phyloP scores from a whole-genome alignment of 2,888 invertebrate genomes.

The Apeira syringaria region DNA sequence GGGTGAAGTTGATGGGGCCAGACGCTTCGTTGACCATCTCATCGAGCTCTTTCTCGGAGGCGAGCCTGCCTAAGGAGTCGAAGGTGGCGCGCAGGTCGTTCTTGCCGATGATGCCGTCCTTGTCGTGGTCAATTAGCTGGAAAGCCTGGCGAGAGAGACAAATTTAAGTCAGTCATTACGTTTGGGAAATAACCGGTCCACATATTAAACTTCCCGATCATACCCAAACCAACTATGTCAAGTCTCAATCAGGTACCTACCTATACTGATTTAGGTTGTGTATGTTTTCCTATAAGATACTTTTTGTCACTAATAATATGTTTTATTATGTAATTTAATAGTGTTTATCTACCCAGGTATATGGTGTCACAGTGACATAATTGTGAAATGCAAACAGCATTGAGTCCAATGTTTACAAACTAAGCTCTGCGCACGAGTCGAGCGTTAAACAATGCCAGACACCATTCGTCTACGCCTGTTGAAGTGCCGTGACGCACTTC shows the following conservation, averaged over 20 bases:
- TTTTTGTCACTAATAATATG: not conserved
- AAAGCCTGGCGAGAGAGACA: conserved; percentile 87
- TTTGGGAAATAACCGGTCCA: too few species aligned
- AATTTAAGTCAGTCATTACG: too few species aligned
- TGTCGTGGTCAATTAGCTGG: conserved; percentile 98
- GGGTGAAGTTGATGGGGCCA: conserved; percentile 97
- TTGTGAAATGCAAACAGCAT: conserved; percentile 39
- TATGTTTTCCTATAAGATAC: too few species aligned
- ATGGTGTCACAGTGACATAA: conserved; percentile 37
- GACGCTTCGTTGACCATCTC: conserved; percentile 94
- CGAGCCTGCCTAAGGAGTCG: conserved; percentile 95
- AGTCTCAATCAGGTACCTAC: too few species aligned
- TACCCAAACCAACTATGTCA: too few species aligned
- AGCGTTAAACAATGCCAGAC: conserved; percentile 37
- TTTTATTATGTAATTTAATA: too few species aligned
- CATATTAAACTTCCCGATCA: too few species aligned
- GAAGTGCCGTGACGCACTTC: conserved; percentile 32
- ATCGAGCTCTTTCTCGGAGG: conserved; percentile 95
- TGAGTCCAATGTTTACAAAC: conserved; percentile 55
- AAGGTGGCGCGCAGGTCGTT: conserved; percentile 95
- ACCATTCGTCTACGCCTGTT: conserved; percentile 28
- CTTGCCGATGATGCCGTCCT: conserved; percentile 95
- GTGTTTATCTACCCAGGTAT: not conserved
- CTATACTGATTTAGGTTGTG: too few species aligned
- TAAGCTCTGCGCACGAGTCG: conserved; percentile 50